These are phyloP conservation scores for Listronotus oregonensis DNA, from an alignment of 1,140 invertebrate genomes.

Conservation along the genomic window DNA sequence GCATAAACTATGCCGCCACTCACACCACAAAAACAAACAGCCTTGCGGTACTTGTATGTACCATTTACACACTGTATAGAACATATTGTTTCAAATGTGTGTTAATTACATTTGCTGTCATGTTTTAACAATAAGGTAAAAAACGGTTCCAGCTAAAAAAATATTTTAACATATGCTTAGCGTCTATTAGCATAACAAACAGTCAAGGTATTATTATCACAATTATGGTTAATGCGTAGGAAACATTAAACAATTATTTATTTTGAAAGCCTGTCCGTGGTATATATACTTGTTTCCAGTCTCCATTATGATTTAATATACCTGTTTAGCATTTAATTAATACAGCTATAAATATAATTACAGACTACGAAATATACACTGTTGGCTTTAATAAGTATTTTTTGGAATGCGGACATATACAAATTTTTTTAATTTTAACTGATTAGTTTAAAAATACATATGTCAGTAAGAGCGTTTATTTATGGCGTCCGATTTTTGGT, in stretches of 20 bases:
- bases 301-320: constrained; percentile 20
- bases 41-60: no score
- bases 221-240: constrained; percentile 21
- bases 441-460: not conserved
- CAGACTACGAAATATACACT: not conserved
- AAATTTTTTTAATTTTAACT: constrained; percentile 12
- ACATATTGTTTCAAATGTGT: no score
- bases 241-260: constrained; percentile 27
- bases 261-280: constrained; percentile 16
- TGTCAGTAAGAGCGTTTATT: no score
- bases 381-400: constrained; percentile 11
- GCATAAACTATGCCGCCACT: no score
- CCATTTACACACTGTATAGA: no score
- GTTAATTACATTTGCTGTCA: no score
- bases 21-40: no score
- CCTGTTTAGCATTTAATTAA: constrained; percentile 22
- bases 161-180: constrained; percentile 25
- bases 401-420: not conserved
- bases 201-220: constrained; percentile 15
- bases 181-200: constrained; percentile 23
- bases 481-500: no score
- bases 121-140: not conserved
- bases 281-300: constrained; percentile 12
- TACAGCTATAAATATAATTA: constrained; percentile 9
- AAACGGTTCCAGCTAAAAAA: constrained; percentile 13